Base-by-base conservation (phyloP, 2,888 invertebrate species). In the Eucriotettix oculatus region DNA sequence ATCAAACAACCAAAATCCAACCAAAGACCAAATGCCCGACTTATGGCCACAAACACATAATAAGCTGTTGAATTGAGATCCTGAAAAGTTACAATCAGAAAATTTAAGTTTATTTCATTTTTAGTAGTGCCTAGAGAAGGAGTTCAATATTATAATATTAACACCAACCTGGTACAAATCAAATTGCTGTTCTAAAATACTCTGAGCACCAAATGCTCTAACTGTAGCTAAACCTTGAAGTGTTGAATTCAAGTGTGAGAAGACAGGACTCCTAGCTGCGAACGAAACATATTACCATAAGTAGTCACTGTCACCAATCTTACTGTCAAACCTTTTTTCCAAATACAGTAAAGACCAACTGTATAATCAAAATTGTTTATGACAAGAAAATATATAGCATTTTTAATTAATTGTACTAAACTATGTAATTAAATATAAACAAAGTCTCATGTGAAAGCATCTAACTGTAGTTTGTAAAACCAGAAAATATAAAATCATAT, bases 201-300 rank as follows among this genome's bases (percentile, higher is more conserved):
- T 79, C 70, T 92, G 87, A 0, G 90, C 90, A 10, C 83, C 82
- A 70, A 90, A 94, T 0, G 95, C 90, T 59, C 97, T 80, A 56
- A 98, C 94, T 0, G 95, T 95, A 0, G 91, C 84, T 63, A 98
- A 77, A 0, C 97, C 97, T 71, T 90, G 87, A 9, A 98, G 76
- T 0, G 92, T 85, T 41, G 94, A 89, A 69, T 86, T 90, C 68
- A 97, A 76, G 70, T 96, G 95, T 2, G 90, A 88, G 75, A 95
- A 97, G n/a, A 98, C 90, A 0, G 97, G 97, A 68, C 94, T 94
- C 62, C 94, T 85, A 64, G 92, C 91, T 91, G 75, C 54, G 72
- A 70, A 56, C 59, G 54, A n/a, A 48, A n/a, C 14, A 48, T 5
- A 48, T 29, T 29, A 29, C 7, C 3, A 29, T 29, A 29, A 29